A percentile compares a stretch with the other conserved stretches of the same genome.
Conservation (phyloP, 2,797 vertebrate genomes). For the Coregonus sp. region DNA sequence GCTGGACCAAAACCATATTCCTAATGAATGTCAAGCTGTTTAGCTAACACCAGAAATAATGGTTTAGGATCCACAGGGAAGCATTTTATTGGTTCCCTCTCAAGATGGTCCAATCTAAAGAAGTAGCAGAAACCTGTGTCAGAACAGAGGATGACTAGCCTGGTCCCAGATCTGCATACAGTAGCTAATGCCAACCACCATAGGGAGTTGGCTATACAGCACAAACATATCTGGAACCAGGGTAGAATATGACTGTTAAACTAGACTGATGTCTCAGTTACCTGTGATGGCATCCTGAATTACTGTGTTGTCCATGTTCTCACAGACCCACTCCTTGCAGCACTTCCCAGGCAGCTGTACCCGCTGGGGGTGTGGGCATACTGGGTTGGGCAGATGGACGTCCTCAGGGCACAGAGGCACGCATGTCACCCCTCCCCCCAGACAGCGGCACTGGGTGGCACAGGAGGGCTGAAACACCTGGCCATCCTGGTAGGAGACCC, state of each 20-base stretch:
- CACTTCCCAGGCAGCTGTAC: slow-evolving; percentile 85
- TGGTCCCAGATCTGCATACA: background rate
- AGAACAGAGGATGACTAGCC: background rate
- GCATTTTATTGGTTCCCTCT: slow-evolving; percentile 7
- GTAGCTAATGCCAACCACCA: background rate
- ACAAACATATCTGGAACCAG: background rate
- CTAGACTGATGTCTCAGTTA: slow-evolving; percentile 30
- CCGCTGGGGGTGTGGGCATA: slow-evolving; percentile 84
- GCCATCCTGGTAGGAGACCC: slow-evolving; percentile 81
- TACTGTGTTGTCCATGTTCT: slow-evolving; percentile 70
- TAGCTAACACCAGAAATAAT: slow-evolving; percentile 7
- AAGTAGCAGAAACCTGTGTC: background rate
- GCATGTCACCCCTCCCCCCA: slow-evolving; percentile 84
- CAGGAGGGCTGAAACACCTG: slow-evolving; percentile 92
- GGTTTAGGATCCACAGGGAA: slow-evolving; percentile 4
- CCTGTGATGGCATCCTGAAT: slow-evolving; percentile 74
- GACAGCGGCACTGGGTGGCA: slow-evolving; percentile 82
- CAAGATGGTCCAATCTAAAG: background rate
- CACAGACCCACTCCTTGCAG: slow-evolving; percentile 93
- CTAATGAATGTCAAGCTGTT: slow-evolving; percentile 16
- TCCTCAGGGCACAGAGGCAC: slow-evolving; percentile 81
- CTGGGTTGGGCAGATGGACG: slow-evolving; percentile 77
- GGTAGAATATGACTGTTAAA: background rate
- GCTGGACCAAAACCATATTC: background rate
- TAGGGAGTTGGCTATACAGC: background rate